Conservation (phyloP, 2,888 invertebrate genomes). For the Stenchaetothrips biformis region DNA sequence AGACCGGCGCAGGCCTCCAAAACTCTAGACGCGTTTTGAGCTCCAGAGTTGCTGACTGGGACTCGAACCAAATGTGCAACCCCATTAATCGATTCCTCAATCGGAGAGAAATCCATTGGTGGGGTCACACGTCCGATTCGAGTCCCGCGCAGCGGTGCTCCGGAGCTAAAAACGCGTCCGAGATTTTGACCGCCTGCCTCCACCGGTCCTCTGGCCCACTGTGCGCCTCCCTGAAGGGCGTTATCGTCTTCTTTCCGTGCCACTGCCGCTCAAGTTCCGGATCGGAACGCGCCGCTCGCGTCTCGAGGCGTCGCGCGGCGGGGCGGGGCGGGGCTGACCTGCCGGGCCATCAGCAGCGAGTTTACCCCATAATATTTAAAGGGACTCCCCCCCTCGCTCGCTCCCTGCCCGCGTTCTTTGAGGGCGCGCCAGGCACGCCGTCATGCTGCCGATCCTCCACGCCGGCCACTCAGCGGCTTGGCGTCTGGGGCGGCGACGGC, state of each 20-base stretch:
- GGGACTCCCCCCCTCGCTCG: not conserved
- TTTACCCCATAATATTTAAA: constrained; percentile 22
- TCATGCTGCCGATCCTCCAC: no score
- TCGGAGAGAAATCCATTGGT: no score
- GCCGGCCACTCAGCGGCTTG: no score
- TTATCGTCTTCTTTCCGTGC: constrained; percentile 10
- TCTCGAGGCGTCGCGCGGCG: not conserved
- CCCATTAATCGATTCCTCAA: no score
- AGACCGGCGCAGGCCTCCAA: no score
- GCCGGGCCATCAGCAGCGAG: not conserved
- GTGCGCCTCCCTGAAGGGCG: not conserved
- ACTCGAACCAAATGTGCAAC: no score
- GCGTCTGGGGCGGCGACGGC: no score
- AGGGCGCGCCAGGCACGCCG: not conserved
- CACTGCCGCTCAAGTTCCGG: constrained; percentile 3
- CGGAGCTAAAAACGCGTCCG: no score
- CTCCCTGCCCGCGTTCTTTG: not conserved
- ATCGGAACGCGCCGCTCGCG: not conserved
- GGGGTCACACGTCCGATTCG: no score
- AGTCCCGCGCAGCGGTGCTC: no score
- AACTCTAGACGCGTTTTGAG: no score
- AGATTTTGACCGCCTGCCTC: not conserved
- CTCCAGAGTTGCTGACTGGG: no score
- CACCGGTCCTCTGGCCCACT: not conserved
- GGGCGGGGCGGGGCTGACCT: not conserved